Evolutionary conservation across 1,140 invertebrate species (phyloP), one percentile per base, ranked within the genome.

Genomic region (Ceratitis capitata): DNA sequence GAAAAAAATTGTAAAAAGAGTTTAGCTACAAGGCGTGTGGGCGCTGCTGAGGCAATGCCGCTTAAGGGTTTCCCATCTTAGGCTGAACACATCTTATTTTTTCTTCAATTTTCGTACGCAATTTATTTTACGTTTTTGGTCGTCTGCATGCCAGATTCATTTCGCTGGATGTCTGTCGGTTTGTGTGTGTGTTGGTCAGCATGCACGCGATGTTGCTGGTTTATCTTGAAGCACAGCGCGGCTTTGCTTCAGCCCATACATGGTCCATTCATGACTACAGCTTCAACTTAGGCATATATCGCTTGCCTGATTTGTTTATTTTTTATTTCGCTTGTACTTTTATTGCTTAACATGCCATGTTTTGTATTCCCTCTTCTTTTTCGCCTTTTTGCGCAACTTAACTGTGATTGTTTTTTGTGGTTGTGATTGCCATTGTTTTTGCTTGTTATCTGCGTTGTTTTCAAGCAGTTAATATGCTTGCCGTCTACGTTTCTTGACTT

Each of bases 371-470:
- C n/a, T n/a, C n/a, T n/a, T n/a, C n/a, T n/a, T n/a, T n/a, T 9
- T 78, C 6, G 35, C 39, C 14, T 78, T 78, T 78, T 78, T 47
- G 14, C 19, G 2, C 69, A 39, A 47, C 23, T 32, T 45, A 23
- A 45, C 69, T 45, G 69, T 47, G 69, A 78, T 78, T 78, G 39
- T 78, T 42, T 78, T 19, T n/a, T 42, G 35, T 23, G n/a, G 39
- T 42, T 78, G 42, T 26, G 69, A 45, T 78, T 78, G 39, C 69
- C 69, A 78, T 78, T 78, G 69, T 45, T 78, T 78, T 45, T 42
- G 69, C 69, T 78, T 45, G 69, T 78, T 78, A 78, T 78, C 69
- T 78, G 69, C 69, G 69, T 78, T 78, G 39, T 78, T 78, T 78
- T 78, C 69, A 78, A 45, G 69, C 42, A 78, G 69, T 78, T 78